Percentiles rank a stretch among this genome's conserved stretches.
These are phyloP conservation scores for Herpetotheres cachinnans DNA, from an alignment of 2,113 vertebrate genomes.

Conservation along the genomic window DNA sequence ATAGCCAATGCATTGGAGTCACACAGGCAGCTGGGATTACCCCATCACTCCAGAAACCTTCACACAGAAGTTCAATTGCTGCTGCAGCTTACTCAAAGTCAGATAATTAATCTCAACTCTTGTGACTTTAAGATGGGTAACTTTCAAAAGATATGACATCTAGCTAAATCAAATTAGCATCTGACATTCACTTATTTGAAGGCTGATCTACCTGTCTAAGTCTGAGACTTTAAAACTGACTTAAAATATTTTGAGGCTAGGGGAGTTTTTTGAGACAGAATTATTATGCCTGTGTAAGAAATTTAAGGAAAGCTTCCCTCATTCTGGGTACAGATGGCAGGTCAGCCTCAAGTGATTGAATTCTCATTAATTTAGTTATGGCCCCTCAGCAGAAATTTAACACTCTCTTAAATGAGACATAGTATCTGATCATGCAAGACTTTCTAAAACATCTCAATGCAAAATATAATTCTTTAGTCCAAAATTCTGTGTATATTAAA, in stretches of 20 bases:
- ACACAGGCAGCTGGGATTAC: background rate
- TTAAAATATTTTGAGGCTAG: background rate
- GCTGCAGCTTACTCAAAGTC: background rate
- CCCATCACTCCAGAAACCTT: background rate
- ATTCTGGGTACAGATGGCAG: background rate
- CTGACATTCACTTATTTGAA: background rate
- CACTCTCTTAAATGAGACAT: background rate
- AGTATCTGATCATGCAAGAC: background rate
- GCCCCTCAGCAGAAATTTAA: background rate
- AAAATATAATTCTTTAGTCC: background rate
- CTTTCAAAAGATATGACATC: background rate
- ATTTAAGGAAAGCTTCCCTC: background rate
- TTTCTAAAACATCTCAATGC: background rate
- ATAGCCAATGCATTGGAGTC: background rate
- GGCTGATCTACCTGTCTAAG: background rate
- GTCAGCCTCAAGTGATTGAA: background rate
- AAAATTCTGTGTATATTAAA: background rate
- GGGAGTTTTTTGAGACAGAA: background rate
- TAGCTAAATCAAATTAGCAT: background rate
- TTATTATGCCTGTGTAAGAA: background rate
- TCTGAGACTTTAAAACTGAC: background rate
- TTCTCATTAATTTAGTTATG: background rate
- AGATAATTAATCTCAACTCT: background rate
- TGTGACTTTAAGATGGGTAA: background rate
- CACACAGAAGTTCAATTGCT: background rate